A percentile compares a stretch with the other conserved stretches of the same genome.
phyloP scores from a whole-genome alignment of 2,113 vertebrate species.

The Salvelinus fontinalis region DNA sequence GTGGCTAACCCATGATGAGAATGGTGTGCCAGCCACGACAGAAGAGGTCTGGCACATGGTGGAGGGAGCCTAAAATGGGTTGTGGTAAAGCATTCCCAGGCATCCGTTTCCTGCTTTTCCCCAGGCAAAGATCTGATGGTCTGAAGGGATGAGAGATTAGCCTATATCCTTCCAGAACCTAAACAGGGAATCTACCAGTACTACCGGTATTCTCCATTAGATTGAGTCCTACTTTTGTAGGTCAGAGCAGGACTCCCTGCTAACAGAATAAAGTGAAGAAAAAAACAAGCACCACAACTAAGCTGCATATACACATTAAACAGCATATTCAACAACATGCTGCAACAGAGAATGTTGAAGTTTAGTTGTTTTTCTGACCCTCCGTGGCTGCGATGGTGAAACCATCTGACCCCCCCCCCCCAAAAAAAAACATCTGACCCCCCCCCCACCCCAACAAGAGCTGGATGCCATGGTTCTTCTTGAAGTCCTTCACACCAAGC shows the following conservation, averaged over 20 bases:
- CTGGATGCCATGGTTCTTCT: slow-evolving; percentile 90
- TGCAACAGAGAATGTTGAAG: not conserved
- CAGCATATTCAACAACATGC: not conserved
- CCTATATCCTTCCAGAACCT: not conserved
- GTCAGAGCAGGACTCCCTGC: too few species aligned
- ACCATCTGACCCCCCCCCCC: slow-evolving; percentile 83
- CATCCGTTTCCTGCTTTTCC: slow-evolving; percentile 96
- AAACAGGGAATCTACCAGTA: not conserved
- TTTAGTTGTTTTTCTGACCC: not conserved
- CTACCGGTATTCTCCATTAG: not conserved
- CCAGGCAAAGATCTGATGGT: slow-evolving; percentile 99
- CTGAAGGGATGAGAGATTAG: slow-evolving; percentile 58
- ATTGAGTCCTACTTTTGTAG: too few species aligned
- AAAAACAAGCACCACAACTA: too few species aligned
- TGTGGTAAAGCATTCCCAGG: slow-evolving; percentile 94
- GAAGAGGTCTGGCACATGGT: slow-evolving; percentile 93
- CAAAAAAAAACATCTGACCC: slow-evolving; percentile 73
- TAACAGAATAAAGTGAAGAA: too few species aligned
- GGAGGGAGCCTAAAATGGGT: slow-evolving; percentile 96
- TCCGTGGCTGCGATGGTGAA: slow-evolving; percentile 61
- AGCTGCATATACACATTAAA: not conserved
- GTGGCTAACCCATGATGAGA: slow-evolving; percentile 88
- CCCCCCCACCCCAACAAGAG: slow-evolving; percentile 88
- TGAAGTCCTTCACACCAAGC: slow-evolving; percentile 94
- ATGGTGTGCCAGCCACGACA: slow-evolving; percentile 98